Evolutionary conservation across 2,888 invertebrate genomes (phyloP), one percentile per base, ranked within the genome.

Genomic region (Orchestes rusci): DNA sequence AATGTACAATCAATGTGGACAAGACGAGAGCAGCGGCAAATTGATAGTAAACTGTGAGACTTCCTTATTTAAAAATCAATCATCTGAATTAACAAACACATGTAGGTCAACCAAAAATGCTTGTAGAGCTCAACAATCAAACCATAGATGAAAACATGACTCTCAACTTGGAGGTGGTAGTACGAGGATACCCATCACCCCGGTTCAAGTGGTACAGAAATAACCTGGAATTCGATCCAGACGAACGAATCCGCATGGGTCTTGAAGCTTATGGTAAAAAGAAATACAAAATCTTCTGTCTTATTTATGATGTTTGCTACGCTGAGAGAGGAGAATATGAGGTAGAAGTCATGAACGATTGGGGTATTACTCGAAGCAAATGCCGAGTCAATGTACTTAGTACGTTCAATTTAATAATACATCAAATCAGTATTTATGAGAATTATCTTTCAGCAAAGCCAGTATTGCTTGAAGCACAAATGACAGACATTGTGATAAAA

Each of bases 151-250:
- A 51, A 44, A 5, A 7, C 12, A 15, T 18, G 10, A 39, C 33
- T 8, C 16, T 50, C n/a, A 39, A 18, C 12, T 15, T 51, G 17
- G 43, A 43, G 32, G 34, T 46, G 3, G 39, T 46, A 2, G 49
- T 49, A 8, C 23, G 51, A 8, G 45, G 49, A 3, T 46, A 31
- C 29, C 51, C 51, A 0, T 18, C 49, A 3, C 51, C 51, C 1
- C 40, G 16, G 3, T 51, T 49, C 27, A 51, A 46, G 38, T 51
- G 51, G 51, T 46, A 46, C 33, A 16, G 51, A n/a, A 51, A 48
- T 20, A 36, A 33, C 20, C 48, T 49, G 38, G 51, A 51, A 33
- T 10, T 51, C 15, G 45, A 46, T 7, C 37, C 49, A 3, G 40
- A 47, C 16, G 49, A 51, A n/a, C 38, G 46, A 2, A 31, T 46